Base-by-base conservation (phyloP, 1,140 invertebrate species). In the Vollenhovia emeryi region DNA sequence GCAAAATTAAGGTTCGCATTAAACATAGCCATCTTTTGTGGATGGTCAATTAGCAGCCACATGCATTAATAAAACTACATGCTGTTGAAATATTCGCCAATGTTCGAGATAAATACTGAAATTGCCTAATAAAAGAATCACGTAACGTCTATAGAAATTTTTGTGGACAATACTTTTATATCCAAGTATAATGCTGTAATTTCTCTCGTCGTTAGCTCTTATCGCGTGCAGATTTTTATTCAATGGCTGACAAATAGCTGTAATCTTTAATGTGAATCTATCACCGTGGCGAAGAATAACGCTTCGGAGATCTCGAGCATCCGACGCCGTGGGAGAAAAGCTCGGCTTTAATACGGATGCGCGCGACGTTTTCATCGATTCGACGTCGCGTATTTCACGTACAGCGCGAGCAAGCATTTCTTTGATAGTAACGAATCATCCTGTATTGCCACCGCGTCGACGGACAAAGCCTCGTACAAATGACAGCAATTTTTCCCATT, bases 301-400 rank as follows among this genome's bases (percentile, higher is more conserved):
- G 50, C 21, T 59, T 52, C 43, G 71, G 40, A 73, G 45, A 86
- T 86, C 36, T 33, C 50, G 48, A 52, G 48, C 11, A 48, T 68
- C 18, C 71, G 85, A 40, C 60, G 24, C 21, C n/a, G 52, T 59
- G 43, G 73, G 87, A 87, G 90, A 82, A 88, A 90, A 68, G 86
- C 75, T 91, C 86, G 36, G 87, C 88, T 90, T 90, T 91, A 89
- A 87, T 88, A 84, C 86, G 89, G 89, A 89, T 93, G 92, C 92
- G 92, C 92, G 92, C 92, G 91, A 91, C 91, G 92, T 93, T 92
- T 83, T 83, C 82, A 93, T 93, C 92, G 92, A 93, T 93, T 93
- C 84, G 88, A 89, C 86, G 91, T 89, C 90, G 89, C 80, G 87
- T 87, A 89, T 90, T 88, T 91, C 69, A 89, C 90, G 83, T 75